Evolutionary conservation across 2,888 invertebrate species (phyloP).

Genomic region (Caenorhabditis wallacei): DNA sequence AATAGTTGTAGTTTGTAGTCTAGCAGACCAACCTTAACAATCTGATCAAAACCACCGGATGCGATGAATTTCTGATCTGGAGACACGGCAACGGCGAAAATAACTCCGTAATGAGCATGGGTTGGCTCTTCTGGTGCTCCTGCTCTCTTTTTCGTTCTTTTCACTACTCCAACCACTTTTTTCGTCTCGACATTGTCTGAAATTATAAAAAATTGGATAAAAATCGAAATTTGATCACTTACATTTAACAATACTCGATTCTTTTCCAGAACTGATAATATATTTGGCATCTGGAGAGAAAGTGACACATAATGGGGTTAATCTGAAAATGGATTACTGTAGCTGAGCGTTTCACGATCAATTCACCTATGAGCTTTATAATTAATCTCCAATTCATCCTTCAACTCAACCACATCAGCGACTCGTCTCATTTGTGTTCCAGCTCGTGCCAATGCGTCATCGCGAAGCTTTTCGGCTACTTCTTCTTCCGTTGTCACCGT

Average conservation of each 20-base stretch:
- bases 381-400: conserved; percentile 70
- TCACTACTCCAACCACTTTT: conserved; percentile 76
- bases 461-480: conserved; percentile 67
- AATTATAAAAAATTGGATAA: conserved; percentile 26
- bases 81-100: conserved; percentile 78
- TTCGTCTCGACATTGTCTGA: conserved; percentile 73
- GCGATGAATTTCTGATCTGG: conserved; percentile 78
- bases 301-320: conserved; percentile 73
- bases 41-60: conserved; percentile 78
- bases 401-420: conserved; percentile 72
- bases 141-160: conserved; percentile 69
- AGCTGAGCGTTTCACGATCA: not conserved
- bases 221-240: conserved; percentile 23
- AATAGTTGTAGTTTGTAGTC: no score
- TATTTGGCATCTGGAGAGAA: conserved; percentile 75
- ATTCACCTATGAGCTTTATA: conserved; percentile 74
- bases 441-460: conserved; percentile 71
- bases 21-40: conserved; percentile 62
- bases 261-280: conserved; percentile 79
- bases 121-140: conserved; percentile 45
- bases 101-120: conserved; percentile 74
- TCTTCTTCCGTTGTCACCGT: conserved; percentile 60
- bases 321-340: not conserved
- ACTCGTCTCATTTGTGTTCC: conserved; percentile 72
- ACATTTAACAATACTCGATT: conserved; percentile 81